phyloP scores from a whole-genome alignment of 2,888 invertebrate genomes.

The Sipunculus nudus region DNA sequence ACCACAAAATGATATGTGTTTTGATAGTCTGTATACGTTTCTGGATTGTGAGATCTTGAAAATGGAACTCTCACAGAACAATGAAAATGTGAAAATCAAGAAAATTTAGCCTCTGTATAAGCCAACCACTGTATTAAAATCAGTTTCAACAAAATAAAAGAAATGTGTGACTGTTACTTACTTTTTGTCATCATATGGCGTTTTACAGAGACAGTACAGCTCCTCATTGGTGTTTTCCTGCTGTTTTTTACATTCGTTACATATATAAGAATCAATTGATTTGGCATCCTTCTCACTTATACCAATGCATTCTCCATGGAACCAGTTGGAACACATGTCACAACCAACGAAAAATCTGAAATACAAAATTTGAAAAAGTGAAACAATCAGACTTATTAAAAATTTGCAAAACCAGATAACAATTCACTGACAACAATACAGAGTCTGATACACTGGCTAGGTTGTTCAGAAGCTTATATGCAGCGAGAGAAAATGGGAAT shows the following conservation, averaged over 20 bases:
- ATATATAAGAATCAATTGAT: constrained; percentile 84
- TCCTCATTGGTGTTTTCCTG: constrained; percentile 72
- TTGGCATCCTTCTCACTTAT: constrained; percentile 92
- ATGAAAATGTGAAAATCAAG: too few species aligned
- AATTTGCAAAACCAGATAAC: not conserved
- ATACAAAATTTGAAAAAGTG: too few species aligned
- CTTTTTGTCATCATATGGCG: constrained; percentile 97
- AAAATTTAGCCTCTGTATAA: too few species aligned
- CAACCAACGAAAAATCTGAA: constrained; percentile 96
- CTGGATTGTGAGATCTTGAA: too few species aligned
- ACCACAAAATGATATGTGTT: too few species aligned
- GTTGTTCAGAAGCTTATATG: too few species aligned
- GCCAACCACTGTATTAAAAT: too few species aligned
- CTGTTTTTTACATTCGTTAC: constrained; percentile 67
- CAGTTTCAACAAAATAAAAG: too few species aligned
- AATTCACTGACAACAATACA: not conserved
- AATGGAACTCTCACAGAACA: too few species aligned
- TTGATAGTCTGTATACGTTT: too few species aligned
- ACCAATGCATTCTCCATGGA: constrained; percentile 95
- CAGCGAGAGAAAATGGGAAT: too few species aligned
- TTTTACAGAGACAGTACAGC: constrained; percentile 93
- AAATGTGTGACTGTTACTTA: too few species aligned
- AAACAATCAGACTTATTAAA: constrained; percentile 4
- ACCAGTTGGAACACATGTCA: constrained; percentile 98
- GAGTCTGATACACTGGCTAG: not conserved